Evolutionary conservation across 2,113 vertebrate species (phyloP).

Genomic region (Sinocyclocheilus anophthalmus): DNA sequence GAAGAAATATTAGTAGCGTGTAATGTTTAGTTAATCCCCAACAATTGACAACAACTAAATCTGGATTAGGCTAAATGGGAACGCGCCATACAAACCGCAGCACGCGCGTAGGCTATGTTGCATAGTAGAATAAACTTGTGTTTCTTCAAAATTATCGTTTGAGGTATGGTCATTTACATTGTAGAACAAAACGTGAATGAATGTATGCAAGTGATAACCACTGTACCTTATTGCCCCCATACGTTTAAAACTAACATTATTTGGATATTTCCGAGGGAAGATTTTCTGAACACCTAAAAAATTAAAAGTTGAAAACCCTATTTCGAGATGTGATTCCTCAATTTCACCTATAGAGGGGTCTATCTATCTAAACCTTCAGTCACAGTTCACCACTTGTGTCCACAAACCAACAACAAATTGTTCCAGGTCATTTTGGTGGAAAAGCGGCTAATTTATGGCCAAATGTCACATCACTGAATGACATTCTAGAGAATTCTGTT

Average conservation of each 20-base stretch:
- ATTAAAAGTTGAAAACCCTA: neutral
- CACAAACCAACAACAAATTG: too few relatives aligned
- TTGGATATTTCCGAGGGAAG: neutral
- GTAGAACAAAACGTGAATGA: neutral
- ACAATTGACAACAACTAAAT: neutral
- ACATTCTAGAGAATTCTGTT: too few relatives aligned
- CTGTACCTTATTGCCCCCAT: neutral
- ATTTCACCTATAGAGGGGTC: neutral
- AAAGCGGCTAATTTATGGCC: too few relatives aligned
- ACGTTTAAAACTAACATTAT: neutral
- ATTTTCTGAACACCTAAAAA: neutral
- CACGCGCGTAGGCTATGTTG: neutral
- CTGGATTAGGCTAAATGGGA: neutral
- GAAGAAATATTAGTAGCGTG: neutral
- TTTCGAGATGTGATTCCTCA: neutral
- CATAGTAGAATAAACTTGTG: neutral
- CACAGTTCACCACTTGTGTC: too few relatives aligned
- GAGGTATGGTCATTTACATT: neutral
- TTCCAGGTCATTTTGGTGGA: too few relatives aligned
- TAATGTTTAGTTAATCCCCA: neutral
- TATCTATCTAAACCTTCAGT: neutral
- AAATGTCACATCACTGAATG: too few relatives aligned
- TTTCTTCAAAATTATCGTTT: neutral
- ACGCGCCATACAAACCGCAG: too few relatives aligned
- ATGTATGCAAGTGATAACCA: neutral